Conservation (phyloP, 1,140 invertebrate genomes). For the Cyrtorhinus lividipennis region DNA sequence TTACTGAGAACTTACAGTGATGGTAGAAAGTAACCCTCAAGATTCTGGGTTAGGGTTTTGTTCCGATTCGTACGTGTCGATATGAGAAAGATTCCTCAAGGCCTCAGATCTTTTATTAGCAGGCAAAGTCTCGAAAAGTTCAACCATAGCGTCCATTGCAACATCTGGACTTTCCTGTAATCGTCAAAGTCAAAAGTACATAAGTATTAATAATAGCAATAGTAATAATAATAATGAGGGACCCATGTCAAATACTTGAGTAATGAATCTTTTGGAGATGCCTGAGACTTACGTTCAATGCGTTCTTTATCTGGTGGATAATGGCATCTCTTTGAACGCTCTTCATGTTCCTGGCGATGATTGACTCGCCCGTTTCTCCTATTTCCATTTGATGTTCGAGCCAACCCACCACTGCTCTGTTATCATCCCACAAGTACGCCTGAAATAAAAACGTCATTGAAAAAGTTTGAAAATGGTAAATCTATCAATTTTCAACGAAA, state of each 20-base stretch:
- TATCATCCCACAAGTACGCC: slow-evolving; percentile 84
- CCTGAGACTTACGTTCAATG: slow-evolving; percentile 48
- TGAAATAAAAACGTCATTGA: slow-evolving; percentile 27
- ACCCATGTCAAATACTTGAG: not conserved
- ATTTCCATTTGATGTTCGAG: slow-evolving; percentile 49
- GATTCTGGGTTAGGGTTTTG: slow-evolving; percentile 1
- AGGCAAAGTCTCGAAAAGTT: slow-evolving; percentile 59
- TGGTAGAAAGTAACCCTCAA: slow-evolving; percentile 6
- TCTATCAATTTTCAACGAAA: too few relatives aligned
- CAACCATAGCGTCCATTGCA: slow-evolving; percentile 60
- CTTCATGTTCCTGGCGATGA: slow-evolving; percentile 63
- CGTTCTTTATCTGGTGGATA: slow-evolving; percentile 51
- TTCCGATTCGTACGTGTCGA: slow-evolving; percentile 32
- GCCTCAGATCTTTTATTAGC: slow-evolving; percentile 59
- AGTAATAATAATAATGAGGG: slow-evolving; percentile 7
- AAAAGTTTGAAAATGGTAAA: too few relatives aligned
- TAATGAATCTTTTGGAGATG: not conserved
- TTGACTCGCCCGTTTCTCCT: slow-evolving; percentile 35
- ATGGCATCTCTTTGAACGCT: slow-evolving; percentile 72
- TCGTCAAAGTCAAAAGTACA: not conserved
- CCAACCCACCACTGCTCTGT: slow-evolving; percentile 75
- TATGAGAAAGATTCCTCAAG: slow-evolving; percentile 51
- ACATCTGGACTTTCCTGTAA: slow-evolving; percentile 58
- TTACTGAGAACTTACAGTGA: not conserved
- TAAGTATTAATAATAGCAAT: slow-evolving; percentile 11